phyloP scores from a whole-genome alignment of 2,888 invertebrate species.

The Aphodius sticticus region DNA sequence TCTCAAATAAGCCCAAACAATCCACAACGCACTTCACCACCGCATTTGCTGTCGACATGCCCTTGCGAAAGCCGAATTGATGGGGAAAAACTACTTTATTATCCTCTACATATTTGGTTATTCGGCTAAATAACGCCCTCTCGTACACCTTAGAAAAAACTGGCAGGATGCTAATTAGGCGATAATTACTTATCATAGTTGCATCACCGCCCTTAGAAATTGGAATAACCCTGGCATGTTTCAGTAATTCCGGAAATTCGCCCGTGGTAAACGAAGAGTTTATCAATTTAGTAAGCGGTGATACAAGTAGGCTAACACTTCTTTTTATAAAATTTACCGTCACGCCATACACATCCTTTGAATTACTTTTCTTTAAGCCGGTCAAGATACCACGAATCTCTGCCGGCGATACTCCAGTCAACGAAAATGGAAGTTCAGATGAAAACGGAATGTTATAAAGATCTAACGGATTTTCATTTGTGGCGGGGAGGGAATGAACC shows the following conservation, averaged over 20 bases:
- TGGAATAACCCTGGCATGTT: not conserved
- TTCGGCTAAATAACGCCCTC: not conserved
- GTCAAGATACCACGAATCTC: no score
- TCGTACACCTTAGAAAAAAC: not conserved
- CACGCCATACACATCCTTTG: not conserved
- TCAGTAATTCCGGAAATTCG: not conserved
- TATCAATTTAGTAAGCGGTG: not conserved
- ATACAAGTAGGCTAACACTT: not conserved
- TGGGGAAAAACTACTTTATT: not conserved
- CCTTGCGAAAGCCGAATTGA: not conserved
- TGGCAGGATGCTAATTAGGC: not conserved
- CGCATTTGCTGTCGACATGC: not conserved
- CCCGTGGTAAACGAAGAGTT: not conserved
- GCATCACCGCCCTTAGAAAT: not conserved
- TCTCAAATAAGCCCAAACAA: not conserved
- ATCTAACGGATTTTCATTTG: not conserved
- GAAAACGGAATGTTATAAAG: not conserved
- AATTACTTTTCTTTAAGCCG: no score
- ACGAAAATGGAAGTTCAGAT: no score
- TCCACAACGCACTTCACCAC: not conserved
- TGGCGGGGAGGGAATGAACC: not conserved
- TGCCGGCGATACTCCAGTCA: no score
- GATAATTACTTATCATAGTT: not conserved
- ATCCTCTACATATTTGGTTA: not conserved
- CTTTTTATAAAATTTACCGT: not conserved